Conservation (phyloP, 2,797 vertebrate species). For the Fundulus diaphanus region DNA sequence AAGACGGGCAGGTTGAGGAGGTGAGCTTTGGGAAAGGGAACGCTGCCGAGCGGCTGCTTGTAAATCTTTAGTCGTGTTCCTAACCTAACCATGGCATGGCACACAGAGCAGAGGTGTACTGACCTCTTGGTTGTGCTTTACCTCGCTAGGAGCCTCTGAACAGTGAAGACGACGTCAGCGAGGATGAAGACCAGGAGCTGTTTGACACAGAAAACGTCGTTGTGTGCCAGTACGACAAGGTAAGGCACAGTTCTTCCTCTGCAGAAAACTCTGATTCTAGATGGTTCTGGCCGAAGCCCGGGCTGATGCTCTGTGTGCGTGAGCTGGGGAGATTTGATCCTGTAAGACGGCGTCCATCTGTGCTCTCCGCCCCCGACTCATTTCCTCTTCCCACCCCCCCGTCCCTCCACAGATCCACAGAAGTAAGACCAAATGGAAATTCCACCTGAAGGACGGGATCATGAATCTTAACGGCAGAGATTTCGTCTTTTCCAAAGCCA, state of each 20-base stretch:
- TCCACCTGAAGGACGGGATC: constrained; percentile 99
- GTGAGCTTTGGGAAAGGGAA: constrained; percentile 69
- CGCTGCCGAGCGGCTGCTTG: too few species aligned
- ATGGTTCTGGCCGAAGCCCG: background rate
- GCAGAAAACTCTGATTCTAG: background rate
- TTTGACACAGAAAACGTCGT: constrained; percentile 99
- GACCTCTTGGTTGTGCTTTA: background rate
- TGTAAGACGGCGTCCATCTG: constrained; percentile 38
- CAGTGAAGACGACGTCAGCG: constrained; percentile 96
- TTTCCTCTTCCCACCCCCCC: constrained; percentile 29
- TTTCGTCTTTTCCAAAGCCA: constrained; percentile 99
- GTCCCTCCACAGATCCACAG: constrained; percentile 90
- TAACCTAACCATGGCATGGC: too few species aligned
- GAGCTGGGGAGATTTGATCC: constrained; percentile 15
- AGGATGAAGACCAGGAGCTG: constrained; percentile 96
- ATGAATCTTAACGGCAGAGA: constrained; percentile 99
- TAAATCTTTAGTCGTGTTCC: too few species aligned
- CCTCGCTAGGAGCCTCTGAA: constrained; percentile 91
- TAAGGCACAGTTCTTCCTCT: constrained; percentile 53
- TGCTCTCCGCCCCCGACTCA: constrained; percentile 52
- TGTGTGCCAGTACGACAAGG: constrained; percentile 99
- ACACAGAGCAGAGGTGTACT: background rate
- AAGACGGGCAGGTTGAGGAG: constrained; percentile 98
- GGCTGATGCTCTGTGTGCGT: background rate
- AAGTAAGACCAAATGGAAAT: constrained; percentile 99